Evolutionary conservation across 2,113 vertebrate genomes (phyloP).

Genomic region (Heterotis niloticus): DNA sequence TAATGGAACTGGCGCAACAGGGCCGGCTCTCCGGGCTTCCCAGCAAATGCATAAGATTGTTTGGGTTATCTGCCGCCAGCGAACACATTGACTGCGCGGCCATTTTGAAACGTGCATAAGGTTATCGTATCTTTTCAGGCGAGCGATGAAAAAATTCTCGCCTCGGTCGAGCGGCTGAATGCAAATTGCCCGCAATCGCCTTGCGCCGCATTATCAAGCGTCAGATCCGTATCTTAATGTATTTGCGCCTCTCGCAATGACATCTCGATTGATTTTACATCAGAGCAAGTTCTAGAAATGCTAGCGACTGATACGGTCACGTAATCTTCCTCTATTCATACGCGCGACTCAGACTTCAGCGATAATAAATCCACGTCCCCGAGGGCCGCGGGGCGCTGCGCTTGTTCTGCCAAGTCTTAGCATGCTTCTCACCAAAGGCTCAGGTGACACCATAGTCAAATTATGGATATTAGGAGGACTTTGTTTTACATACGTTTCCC

Average conservation of each 20-base stretch:
- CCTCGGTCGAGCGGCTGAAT: not conserved
- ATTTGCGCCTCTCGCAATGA: not conserved
- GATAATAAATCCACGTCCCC: not conserved
- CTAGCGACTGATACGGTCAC: not conserved
- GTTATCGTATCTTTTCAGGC: not conserved
- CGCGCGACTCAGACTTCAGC: not conserved
- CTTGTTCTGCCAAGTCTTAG: too few species aligned
- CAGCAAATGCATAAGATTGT: constrained; percentile 59
- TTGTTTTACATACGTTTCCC: too few species aligned
- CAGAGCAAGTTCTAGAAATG: not conserved
- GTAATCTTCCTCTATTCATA: not conserved
- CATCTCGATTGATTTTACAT: not conserved
- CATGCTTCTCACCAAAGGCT: too few species aligned
- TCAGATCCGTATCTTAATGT: not conserved
- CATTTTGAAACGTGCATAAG: not conserved
- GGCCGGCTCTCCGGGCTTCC: constrained; percentile 50
- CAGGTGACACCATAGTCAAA: too few species aligned
- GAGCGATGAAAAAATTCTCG: not conserved
- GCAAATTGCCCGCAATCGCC: not conserved
- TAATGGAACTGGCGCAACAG: constrained; percentile 56
- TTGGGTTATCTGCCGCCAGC: constrained; percentile 28
- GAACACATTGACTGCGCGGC: not conserved
- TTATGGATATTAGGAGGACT: too few species aligned
- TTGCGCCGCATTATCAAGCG: not conserved
- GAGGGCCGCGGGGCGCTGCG: too few species aligned